These are phyloP conservation scores for Stenoptilia bipunctidactyla DNA, from an alignment of 2,888 invertebrate genomes.

Conservation along the genomic window DNA sequence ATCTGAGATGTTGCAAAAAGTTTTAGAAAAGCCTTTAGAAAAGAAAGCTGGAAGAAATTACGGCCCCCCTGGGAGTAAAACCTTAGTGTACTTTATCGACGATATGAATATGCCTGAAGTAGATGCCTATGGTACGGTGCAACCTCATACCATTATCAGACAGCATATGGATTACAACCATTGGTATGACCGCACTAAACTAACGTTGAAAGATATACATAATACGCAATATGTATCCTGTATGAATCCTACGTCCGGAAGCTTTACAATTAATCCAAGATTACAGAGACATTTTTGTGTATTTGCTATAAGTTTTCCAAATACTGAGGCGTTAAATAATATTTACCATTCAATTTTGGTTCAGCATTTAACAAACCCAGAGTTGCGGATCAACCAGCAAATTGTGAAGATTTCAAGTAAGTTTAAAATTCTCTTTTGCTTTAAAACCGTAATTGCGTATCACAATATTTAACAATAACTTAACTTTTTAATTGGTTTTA, in stretches of 20 bases:
- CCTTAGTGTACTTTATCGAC: slow-evolving; percentile 94
- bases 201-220: slow-evolving; percentile 93
- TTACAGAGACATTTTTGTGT: slow-evolving; percentile 92
- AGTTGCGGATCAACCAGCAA: slow-evolving; percentile 80
- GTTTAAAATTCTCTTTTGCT: slow-evolving; percentile 12
- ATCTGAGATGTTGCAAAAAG: slow-evolving; percentile 93
- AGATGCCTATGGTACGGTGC: slow-evolving; percentile 90
- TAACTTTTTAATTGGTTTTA: slow-evolving; percentile 22
- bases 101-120: slow-evolving; percentile 99
- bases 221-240: slow-evolving; percentile 97
- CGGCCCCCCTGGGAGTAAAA: slow-evolving; percentile 95
- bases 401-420: slow-evolving; percentile 76
- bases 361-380: slow-evolving; percentile 86
- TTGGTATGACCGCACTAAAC: slow-evolving; percentile 88
- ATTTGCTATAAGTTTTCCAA: slow-evolving; percentile 87
- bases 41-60: slow-evolving; percentile 97
- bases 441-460: background rate
- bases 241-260: slow-evolving; percentile 98
- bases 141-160: slow-evolving; percentile 94
- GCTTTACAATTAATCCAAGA: slow-evolving; percentile 95
- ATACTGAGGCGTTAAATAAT: slow-evolving; percentile 83
- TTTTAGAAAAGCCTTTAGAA: slow-evolving; percentile 93
- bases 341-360: slow-evolving; percentile 92
- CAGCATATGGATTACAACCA: slow-evolving; percentile 97
- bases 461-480: background rate